These are phyloP conservation scores for Ophion obscuratus DNA, from an alignment of 2,888 invertebrate genomes.

Conservation along the genomic window DNA sequence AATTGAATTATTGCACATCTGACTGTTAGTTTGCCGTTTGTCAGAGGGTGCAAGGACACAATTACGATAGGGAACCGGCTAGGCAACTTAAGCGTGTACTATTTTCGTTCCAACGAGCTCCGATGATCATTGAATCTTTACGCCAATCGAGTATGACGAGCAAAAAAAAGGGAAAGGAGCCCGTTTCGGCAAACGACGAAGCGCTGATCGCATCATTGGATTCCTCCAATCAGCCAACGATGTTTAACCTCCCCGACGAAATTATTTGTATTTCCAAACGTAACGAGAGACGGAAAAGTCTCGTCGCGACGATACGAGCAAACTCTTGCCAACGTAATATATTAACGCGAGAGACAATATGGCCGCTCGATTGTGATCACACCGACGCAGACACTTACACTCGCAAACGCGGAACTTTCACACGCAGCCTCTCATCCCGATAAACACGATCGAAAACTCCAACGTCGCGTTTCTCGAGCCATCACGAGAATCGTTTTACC, in stretches of 20 bases:
- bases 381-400: slow-evolving; percentile 53
- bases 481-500: slow-evolving; percentile 41
- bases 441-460: slow-evolving; percentile 47
- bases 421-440: slow-evolving; percentile 75
- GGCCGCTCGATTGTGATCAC: slow-evolving; percentile 48
- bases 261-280: slow-evolving; percentile 63
- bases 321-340: slow-evolving; percentile 32
- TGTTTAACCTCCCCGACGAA: slow-evolving; percentile 78
- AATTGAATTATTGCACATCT: slow-evolving; percentile 50
- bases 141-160: slow-evolving; percentile 33
- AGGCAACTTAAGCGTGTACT: slow-evolving; percentile 8
- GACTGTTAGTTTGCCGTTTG: slow-evolving; percentile 62
- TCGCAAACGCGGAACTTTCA: slow-evolving; percentile 52
- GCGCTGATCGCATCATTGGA: slow-evolving; percentile 68
- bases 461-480: slow-evolving; percentile 47
- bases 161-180: neutral
- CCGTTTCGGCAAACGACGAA: slow-evolving; percentile 33
- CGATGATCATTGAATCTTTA: slow-evolving; percentile 39
- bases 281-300: slow-evolving; percentile 33
- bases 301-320: slow-evolving; percentile 42
- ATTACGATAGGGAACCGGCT: slow-evolving; percentile 48
- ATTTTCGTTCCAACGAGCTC: slow-evolving; percentile 23
- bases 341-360: slow-evolving; percentile 29
- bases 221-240: slow-evolving; percentile 77
- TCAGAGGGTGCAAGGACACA: slow-evolving; percentile 59